Conservation (phyloP, 1,140 invertebrate genomes). For the Homalodisca vitripennis region DNA sequence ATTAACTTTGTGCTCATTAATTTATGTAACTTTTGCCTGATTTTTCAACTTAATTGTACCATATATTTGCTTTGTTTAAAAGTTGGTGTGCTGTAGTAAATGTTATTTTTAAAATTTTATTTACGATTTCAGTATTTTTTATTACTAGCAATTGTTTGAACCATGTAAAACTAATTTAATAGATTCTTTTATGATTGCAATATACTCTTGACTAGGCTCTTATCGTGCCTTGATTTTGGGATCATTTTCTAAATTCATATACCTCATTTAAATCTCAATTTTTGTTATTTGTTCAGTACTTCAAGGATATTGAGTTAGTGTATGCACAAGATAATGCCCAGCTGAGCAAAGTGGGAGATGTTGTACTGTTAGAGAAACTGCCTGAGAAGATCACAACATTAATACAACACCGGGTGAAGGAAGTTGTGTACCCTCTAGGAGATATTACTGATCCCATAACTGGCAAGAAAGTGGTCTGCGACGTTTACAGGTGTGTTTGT, state of each 20-base stretch:
- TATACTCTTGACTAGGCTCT: neutral
- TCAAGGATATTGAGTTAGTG: slow-evolving; percentile 64
- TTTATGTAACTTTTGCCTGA: too few relatives aligned
- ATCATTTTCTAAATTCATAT: slow-evolving; percentile 41
- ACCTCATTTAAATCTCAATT: too few relatives aligned
- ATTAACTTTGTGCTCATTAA: too few relatives aligned
- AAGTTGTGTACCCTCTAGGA: slow-evolving; percentile 77
- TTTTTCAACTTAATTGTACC: too few relatives aligned
- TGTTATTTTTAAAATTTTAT: too few relatives aligned
- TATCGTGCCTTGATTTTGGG: slow-evolving; percentile 17
- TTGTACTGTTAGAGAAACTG: slow-evolving; percentile 73
- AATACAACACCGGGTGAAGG: slow-evolving; percentile 75
- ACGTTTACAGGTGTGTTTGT: slow-evolving; percentile 60
- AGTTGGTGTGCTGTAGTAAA: too few relatives aligned
- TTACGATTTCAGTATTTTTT: slow-evolving; percentile 20
- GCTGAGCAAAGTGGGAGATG: slow-evolving; percentile 75
- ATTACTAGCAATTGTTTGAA: neutral
- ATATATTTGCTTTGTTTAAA: too few relatives aligned
- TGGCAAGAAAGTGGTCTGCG: slow-evolving; percentile 71
- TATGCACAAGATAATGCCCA: slow-evolving; percentile 77
- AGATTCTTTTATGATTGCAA: neutral
- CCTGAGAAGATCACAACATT: slow-evolving; percentile 68
- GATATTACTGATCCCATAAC: slow-evolving; percentile 81
- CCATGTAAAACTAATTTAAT: neutral
- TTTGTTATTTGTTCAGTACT: slow-evolving; percentile 64